Conservation (phyloP, 2,797 vertebrate species). For the Allobates femoralis region DNA sequence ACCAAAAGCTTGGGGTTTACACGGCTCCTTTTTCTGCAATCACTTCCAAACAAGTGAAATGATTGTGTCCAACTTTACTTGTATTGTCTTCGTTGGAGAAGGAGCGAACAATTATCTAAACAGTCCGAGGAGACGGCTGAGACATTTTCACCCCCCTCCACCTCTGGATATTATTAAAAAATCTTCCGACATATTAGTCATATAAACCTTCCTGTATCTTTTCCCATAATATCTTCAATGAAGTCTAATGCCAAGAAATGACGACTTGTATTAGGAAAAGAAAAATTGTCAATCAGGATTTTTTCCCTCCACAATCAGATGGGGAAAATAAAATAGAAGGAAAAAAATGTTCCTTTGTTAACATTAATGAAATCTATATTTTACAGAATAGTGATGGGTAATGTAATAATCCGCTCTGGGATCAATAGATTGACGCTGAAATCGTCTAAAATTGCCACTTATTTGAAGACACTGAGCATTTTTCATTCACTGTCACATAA, state of each 20-base stretch:
- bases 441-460: slow-evolving; percentile 39
- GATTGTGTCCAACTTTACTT: background rate
- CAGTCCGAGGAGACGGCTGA: background rate
- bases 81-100: background rate
- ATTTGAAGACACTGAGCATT: background rate
- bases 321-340: slow-evolving; percentile 38
- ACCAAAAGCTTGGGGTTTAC: background rate
- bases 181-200: slow-evolving; percentile 40
- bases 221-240: slow-evolving; percentile 25
- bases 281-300: slow-evolving; percentile 11
- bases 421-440: slow-evolving; percentile 34
- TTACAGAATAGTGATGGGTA: slow-evolving; percentile 11
- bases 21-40: background rate
- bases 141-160: background rate
- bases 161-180: slow-evolving; percentile 17
- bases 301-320: slow-evolving; percentile 26
- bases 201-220: slow-evolving; percentile 24
- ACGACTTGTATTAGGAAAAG: background rate
- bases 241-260: slow-evolving; percentile 27
- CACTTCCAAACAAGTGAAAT: background rate
- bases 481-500: background rate
- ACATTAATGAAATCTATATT: slow-evolving; percentile 53
- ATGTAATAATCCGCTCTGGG: slow-evolving; percentile 28
- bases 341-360: background rate
- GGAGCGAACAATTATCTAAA: slow-evolving; percentile 34